A percentile compares a stretch with the other conserved stretches of the same genome.
Evolutionary conservation across 1,140 invertebrate species (phyloP).

Genomic region (Drosophila athabasca): DNA sequence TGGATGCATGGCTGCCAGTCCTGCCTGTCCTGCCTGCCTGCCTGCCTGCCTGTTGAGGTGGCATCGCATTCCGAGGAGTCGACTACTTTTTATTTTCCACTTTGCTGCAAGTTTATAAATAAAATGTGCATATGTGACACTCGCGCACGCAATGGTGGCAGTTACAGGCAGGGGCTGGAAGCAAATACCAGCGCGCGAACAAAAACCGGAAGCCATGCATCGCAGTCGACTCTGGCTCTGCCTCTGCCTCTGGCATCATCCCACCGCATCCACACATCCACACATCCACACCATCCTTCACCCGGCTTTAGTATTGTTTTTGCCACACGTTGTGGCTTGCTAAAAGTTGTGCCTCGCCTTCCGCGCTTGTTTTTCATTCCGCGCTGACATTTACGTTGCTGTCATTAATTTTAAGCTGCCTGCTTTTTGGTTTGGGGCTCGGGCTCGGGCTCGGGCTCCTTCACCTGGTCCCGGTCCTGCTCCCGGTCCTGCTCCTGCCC

Average conservation of each 20-base stretch:
- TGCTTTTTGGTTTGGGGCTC: conserved; percentile 37
- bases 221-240: conserved; percentile 24
- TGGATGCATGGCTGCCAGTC: no score
- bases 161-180: conserved; percentile 29
- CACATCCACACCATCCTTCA: not conserved
- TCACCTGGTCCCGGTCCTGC: no score
- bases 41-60: conserved; percentile 34
- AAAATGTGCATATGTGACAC: conserved; percentile 81
- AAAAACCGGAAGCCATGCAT: conserved; percentile 79
- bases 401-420: conserved; percentile 79
- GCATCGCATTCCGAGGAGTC: conserved; percentile 32
- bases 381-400: conserved; percentile 73
- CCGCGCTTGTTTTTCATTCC: conserved; percentile 67
- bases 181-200: conserved; percentile 74
- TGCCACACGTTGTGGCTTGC: conserved; percentile 65
- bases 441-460: not conserved
- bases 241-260: conserved; percentile 1
- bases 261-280: not conserved
- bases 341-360: conserved; percentile 62
- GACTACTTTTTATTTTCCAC: conserved; percentile 61
- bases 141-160: conserved; percentile 61
- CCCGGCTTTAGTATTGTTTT: conserved; percentile 72
- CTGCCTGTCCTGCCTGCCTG: not conserved
- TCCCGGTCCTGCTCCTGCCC: no score
- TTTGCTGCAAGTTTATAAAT: conserved; percentile 78